Conservation (phyloP, 1,140 invertebrate genomes). For the Conus ventricosus region DNA sequence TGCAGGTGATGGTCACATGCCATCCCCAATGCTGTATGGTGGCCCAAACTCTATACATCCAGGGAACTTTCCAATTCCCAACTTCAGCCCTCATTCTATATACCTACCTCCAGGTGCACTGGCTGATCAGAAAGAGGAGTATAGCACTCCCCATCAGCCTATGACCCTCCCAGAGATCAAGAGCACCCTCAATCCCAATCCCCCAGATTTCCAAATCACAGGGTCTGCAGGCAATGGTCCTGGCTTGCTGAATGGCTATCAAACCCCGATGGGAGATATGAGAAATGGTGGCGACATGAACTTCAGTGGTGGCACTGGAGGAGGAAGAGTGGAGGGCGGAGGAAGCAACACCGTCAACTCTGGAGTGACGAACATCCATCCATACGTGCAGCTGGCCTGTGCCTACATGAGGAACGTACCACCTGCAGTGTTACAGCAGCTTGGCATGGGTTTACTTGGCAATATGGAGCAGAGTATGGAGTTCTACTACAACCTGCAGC, state of each 20-base stretch:
- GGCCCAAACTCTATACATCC: not conserved
- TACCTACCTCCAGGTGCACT: slow-evolving; percentile 47
- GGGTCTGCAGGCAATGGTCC: slow-evolving; percentile 62
- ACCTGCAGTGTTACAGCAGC: slow-evolving; percentile 28
- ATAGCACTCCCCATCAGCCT: slow-evolving; percentile 73
- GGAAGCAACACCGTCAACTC: not conserved
- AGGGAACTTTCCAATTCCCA: slow-evolving; percentile 15
- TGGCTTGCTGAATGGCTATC: slow-evolving; percentile 26
- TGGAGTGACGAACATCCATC: not conserved
- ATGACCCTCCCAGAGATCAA: slow-evolving; percentile 75
- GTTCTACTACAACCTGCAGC: slow-evolving; percentile 36
- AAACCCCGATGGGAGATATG: not conserved
- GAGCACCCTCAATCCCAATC: slow-evolving; percentile 89
- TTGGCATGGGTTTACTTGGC: slow-evolving; percentile 22
- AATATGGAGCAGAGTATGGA: slow-evolving; percentile 30
- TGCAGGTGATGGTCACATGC: slow-evolving; percentile 24
- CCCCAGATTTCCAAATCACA: slow-evolving; percentile 83
- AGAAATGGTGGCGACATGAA: slow-evolving; percentile 1
- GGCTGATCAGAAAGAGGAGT: slow-evolving; percentile 66
- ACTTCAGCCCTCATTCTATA: slow-evolving; percentile 33
- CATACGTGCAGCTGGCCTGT: not conserved
- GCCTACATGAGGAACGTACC: slow-evolving; percentile 6
- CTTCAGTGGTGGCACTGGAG: slow-evolving; percentile 1
- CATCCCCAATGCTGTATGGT: not conserved
- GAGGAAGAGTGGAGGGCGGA: not conserved